Evolutionary conservation across 2,888 invertebrate genomes (phyloP), one percentile per base, ranked within the genome.

Genomic region (Agrilus biguttatus): DNA sequence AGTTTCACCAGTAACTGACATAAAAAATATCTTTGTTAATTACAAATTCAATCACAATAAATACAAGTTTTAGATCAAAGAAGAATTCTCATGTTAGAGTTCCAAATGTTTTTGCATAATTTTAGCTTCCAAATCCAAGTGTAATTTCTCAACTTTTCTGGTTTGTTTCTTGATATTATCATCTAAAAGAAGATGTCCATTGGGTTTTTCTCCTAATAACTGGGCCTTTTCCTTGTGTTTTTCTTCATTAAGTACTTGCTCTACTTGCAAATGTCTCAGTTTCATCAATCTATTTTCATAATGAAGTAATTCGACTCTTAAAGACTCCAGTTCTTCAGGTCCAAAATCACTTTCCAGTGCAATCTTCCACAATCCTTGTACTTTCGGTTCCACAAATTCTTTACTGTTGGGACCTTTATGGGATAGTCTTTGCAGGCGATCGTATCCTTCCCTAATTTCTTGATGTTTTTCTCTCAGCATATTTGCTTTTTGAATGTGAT

Each of bases 331-430:
- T 65, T 93, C 92, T 46, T 83, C 80, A 1, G 77, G 71, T 17
- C 81, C 77, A 63, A 95, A 93, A 61, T 89, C 83, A 10, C 80
- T 78, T 41, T 81, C 74, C 14, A 80, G 61, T 3, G 92, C 93
- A 44, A 86, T 69, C 52, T 77, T 78, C 93, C 93, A 95, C 28
- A 95, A 67, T 1, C 83, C 83, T 62, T 88, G 84, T 1, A 93
- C 92, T 68, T 89, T 86, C 0, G 89, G 87, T 58, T 95, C 93
- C 36, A 87, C 75, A 60, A 95, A 95, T 58, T 90, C 90, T 59
- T 78, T 80, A 56, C 83, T 84, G 45, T 80, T 77, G 0, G 87
- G 85, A 56, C 82, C 89, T 63, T 77, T 77, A 2, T 83, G 77
- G 14, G 88, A 75, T 45, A 84, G 65, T 42, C 81, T 73, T 52